These are phyloP conservation scores for Dicrurus megarhynchus DNA, from an alignment of 2,113 vertebrate species.

Conservation along the genomic window DNA sequence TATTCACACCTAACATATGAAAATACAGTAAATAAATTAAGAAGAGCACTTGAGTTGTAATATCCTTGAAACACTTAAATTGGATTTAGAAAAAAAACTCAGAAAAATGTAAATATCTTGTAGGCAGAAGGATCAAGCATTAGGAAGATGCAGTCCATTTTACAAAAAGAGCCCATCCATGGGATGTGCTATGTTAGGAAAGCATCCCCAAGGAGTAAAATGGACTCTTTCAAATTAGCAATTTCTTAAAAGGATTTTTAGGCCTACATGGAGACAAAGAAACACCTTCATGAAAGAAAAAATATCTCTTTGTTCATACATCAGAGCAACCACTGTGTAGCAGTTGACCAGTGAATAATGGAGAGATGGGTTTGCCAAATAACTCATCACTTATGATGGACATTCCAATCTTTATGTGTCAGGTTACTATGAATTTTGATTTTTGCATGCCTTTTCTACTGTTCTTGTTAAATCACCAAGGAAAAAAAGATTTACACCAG, in stretches of 20 bases:
- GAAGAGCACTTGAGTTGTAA: not conserved
- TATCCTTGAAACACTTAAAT: not conserved
- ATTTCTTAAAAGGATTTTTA: not conserved
- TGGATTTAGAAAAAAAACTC: not conserved
- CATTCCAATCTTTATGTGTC: not conserved
- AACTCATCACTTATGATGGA: not conserved
- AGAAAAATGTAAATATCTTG: not conserved
- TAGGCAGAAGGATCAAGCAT: not conserved
- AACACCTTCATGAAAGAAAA: not conserved
- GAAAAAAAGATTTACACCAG: not conserved
- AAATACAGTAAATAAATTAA: not conserved
- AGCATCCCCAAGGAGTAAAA: not conserved
- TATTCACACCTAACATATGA: not conserved
- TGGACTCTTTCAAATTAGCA: not conserved
- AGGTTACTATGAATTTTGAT: not conserved
- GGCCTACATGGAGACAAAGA: not conserved
- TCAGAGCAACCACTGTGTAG: not conserved
- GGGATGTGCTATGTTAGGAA: not conserved
- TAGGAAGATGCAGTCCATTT: not conserved
- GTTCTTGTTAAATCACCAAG: not conserved
- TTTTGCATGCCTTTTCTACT: not conserved
- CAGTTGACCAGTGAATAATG: not conserved
- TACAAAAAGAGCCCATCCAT: not conserved
- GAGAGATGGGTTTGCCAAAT: not conserved
- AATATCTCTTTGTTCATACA: not conserved